phyloP scores from a whole-genome alignment of 2,888 invertebrate species.

The Eupithecia insigniata region DNA sequence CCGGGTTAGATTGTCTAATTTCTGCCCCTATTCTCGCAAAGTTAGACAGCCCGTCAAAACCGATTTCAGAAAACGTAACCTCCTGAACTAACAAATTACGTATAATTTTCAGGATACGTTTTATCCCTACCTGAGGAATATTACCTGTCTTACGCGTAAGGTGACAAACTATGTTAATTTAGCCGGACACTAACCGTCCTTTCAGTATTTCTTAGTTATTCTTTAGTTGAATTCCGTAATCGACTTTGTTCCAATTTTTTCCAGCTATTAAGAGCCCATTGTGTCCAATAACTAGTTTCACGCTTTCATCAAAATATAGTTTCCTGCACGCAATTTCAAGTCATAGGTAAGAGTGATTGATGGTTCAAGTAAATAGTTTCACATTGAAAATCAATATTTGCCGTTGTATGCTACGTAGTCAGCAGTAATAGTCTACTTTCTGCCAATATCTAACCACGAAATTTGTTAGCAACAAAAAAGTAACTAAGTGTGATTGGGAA shows the following conservation, averaged over 20 bases:
- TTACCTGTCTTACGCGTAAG: not conserved
- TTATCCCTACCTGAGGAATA: not conserved
- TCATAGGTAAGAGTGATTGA: constrained; percentile 4
- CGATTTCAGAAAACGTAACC: constrained; percentile 7
- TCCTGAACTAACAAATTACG: constrained; percentile 21
- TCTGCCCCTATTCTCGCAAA: not conserved
- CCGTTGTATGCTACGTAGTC: not conserved
- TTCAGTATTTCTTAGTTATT: not conserved
- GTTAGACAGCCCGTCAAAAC: not conserved
- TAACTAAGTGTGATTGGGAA: not conserved
- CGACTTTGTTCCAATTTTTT: not conserved
- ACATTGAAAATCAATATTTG: not conserved
- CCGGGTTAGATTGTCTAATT: too few species aligned
- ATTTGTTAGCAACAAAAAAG: not conserved
- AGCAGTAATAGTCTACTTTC: not conserved
- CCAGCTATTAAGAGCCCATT: not conserved
- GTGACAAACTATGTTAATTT: constrained; percentile 1
- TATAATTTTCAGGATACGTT: constrained; percentile 10
- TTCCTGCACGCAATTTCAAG: not conserved
- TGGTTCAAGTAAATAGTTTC: not conserved
- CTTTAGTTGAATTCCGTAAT: not conserved
- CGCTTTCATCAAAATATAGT: not conserved
- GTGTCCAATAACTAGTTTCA: constrained; percentile 4
- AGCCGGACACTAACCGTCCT: not conserved
- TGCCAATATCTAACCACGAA: not conserved